Evolutionary conservation across 2,888 invertebrate species (phyloP), one percentile per base, ranked within the genome.

Genomic region (Allolobophora icterica): DNA sequence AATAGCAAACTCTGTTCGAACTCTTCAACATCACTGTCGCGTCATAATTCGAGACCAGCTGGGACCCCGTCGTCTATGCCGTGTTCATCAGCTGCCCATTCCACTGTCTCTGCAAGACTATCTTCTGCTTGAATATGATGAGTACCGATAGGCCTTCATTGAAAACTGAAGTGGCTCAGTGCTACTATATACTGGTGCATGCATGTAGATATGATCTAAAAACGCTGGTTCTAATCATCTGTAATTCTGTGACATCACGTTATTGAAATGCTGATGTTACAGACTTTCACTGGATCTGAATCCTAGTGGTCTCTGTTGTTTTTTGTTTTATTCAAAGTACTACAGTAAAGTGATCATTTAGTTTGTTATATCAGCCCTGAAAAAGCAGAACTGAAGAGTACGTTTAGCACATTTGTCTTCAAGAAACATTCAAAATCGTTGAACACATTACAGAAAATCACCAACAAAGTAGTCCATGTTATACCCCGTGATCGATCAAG

Each of bases 21-120:
- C 94, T n/a, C 92, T 95, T 21, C 94, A 95, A 92, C 95, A 95
- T 92, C 93, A 93, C 89, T 94, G 95, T 92, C 92, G 95, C 19
- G 94, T 93, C 92, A 92, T 93, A 8, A 94, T 95, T 17, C 92
- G 95, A 5, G 90, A 93, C 34, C 91, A 94, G 21, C 92, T 95
- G 89, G 94, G 94, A 1, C 92, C 92, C 4, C 90, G 92, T 84
- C 92, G 94, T 71, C 92, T 95, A 15, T 91, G 94, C 35, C 93
- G 93, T 38, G 93, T 94, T 58, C 92, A 93, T 40, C 91, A 92
- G n/a, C 92, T 95, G 52, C 94, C 94, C 3, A 92, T 95, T 84
- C 95, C 95, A 5, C 92, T 92, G 30, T 93, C 94, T 13, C 93
- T 95, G 84, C 94, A 94, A 91, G 94, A 94, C 52, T 95, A 94